phyloP scores from a whole-genome alignment of 2,797 vertebrate species.

The Ctenopoma multispine region DNA sequence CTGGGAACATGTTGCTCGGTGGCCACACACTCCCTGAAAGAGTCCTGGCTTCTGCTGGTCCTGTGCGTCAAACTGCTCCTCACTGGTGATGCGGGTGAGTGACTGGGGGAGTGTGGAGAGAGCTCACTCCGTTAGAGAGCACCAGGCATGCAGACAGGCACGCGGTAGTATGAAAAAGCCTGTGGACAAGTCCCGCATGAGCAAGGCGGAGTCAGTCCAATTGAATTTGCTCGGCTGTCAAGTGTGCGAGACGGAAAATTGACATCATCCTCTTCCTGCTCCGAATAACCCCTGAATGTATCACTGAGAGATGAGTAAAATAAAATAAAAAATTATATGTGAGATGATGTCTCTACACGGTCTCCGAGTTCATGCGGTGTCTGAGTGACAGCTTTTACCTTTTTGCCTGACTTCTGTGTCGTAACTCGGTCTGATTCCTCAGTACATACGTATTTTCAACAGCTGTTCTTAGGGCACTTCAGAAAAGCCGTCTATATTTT shows the following conservation, averaged over 20 bases:
- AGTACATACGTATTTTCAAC: neutral
- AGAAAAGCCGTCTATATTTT: neutral
- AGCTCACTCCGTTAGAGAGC: slow-evolving; percentile 58
- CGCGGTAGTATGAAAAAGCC: slow-evolving; percentile 54
- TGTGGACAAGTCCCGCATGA: slow-evolving; percentile 73
- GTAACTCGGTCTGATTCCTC: neutral
- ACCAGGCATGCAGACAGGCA: slow-evolving; percentile 50
- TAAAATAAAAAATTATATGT: neutral
- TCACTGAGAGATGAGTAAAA: neutral
- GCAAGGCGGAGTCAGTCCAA: slow-evolving; percentile 81
- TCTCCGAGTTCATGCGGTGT: slow-evolving; percentile 24
- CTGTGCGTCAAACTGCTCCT: slow-evolving; percentile 71
- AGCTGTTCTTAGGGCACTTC: slow-evolving; percentile 10
- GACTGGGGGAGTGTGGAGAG: slow-evolving; percentile 43
- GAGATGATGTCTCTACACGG: neutral
- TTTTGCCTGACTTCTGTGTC: neutral
- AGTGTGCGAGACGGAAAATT: slow-evolving; percentile 64
- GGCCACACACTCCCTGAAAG: slow-evolving; percentile 67
- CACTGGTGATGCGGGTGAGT: slow-evolving; percentile 66
- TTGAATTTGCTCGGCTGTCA: slow-evolving; percentile 75
- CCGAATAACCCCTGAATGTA: slow-evolving; percentile 26
- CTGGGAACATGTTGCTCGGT: slow-evolving; percentile 84
- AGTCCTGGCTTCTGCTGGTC: slow-evolving; percentile 69
- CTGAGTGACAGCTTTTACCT: neutral
- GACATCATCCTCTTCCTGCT: slow-evolving; percentile 60